These are phyloP conservation scores for Ruditapes philippinarum DNA, from an alignment of 1,140 invertebrate genomes.

Conservation along the genomic window DNA sequence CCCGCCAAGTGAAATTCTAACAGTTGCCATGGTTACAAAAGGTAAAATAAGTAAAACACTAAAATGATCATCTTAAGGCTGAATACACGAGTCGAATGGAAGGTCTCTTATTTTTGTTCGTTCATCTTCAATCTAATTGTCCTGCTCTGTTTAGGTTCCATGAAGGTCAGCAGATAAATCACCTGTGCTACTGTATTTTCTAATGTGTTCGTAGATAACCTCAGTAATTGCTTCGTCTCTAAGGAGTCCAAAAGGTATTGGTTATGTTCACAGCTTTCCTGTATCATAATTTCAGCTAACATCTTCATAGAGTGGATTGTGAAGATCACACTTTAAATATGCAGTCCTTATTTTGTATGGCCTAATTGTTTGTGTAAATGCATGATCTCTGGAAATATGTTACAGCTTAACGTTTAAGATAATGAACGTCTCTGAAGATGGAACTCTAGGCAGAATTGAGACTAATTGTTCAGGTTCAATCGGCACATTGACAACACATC, in stretches of 20 bases:
- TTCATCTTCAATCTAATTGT: constrained; percentile 28
- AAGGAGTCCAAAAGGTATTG: constrained; percentile 44
- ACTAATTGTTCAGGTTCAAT: constrained; percentile 34
- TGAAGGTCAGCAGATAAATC: constrained; percentile 32
- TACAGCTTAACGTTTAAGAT: constrained; percentile 14
- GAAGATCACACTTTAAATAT: constrained; percentile 31
- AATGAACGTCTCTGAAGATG: constrained; percentile 39
- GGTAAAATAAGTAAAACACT: no score
- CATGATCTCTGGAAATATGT: constrained; percentile 20
- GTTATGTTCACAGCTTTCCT: constrained; percentile 30
- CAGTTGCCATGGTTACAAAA: no score
- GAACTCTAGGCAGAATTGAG: constrained; percentile 34
- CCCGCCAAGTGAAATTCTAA: no score
- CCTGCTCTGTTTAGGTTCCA: neutral
- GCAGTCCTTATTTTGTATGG: constrained; percentile 35
- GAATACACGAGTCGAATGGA: constrained; percentile 46
- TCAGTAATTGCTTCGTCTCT: constrained; percentile 35
- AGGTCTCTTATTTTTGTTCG: constrained; percentile 41
- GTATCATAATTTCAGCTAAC: constrained; percentile 32
- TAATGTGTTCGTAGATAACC: neutral
- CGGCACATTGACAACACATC: constrained; percentile 39
- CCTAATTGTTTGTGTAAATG: constrained; percentile 22
- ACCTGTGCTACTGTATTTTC: constrained; percentile 13
- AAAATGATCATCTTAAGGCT: constrained; percentile 42
- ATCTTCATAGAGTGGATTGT: constrained; percentile 37